Conservation (phyloP, 2,888 invertebrate species). For the Anthophora plumipes region DNA sequence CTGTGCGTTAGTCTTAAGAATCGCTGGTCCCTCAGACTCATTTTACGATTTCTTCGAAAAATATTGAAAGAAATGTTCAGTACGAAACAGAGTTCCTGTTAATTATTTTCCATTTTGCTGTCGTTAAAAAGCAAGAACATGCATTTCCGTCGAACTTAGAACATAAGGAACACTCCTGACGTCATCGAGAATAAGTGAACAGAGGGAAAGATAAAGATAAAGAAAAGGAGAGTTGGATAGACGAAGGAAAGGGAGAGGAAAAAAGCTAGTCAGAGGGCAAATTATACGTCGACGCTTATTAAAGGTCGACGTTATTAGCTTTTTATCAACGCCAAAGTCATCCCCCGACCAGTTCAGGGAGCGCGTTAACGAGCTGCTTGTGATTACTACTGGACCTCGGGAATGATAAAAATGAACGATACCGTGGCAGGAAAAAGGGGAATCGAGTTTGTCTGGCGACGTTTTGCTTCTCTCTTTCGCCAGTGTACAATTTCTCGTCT, state of each 20-base stretch:
- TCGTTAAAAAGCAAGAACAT: neutral
- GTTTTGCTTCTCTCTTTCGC: slow-evolving; percentile 10
- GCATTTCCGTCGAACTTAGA: neutral
- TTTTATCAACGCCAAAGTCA: slow-evolving; percentile 54
- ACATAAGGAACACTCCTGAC: slow-evolving; percentile 35
- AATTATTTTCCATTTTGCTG: slow-evolving; percentile 15
- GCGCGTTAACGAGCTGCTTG: slow-evolving; percentile 60
- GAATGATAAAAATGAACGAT: slow-evolving; percentile 54
- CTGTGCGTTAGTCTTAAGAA: too few relatives aligned
- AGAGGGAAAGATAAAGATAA: slow-evolving; percentile 24
- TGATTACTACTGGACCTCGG: slow-evolving; percentile 54
- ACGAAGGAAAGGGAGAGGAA: neutral
- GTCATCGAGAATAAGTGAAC: too few relatives aligned
- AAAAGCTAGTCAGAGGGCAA: slow-evolving; percentile 28
- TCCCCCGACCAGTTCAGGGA: slow-evolving; percentile 35
- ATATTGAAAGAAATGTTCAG: too few relatives aligned
- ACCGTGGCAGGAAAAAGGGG: slow-evolving; percentile 46
- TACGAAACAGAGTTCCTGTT: neutral
- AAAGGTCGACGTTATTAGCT: slow-evolving; percentile 58
- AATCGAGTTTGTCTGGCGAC: slow-evolving; percentile 28
- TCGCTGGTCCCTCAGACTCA: too few relatives aligned
- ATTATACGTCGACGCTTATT: slow-evolving; percentile 56
- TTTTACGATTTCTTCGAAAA: too few relatives aligned
- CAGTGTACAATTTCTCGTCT: neutral
- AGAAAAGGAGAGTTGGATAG: slow-evolving; percentile 2